Conservation (phyloP, 2,888 invertebrate genomes). For the Lydus trimaculatus region DNA sequence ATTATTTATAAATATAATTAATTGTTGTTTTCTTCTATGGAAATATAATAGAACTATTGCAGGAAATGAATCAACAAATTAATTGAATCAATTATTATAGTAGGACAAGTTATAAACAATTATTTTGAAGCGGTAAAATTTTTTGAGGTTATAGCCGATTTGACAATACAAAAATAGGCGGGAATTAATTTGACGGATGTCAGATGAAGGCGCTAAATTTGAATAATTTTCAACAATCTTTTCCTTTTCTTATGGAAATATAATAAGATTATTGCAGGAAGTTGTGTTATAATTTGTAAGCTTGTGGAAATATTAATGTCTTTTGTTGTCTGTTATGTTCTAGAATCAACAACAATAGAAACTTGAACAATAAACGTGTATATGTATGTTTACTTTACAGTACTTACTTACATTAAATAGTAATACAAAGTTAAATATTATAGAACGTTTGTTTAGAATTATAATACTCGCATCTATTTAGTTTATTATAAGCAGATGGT, state of each 20-base stretch:
- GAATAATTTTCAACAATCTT: neutral
- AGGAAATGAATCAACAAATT: no score
- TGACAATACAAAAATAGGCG: neutral
- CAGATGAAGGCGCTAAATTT: neutral
- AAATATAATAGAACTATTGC: neutral
- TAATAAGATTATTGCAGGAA: neutral
- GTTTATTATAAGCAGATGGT: constrained; percentile 1
- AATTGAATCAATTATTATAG: no score
- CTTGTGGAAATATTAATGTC: neutral
- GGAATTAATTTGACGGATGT: neutral
- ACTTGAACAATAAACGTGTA: neutral
- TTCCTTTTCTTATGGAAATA: neutral
- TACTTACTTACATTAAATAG: neutral
- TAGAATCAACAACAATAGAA: constrained; percentile 4
- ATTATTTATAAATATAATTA: no score
- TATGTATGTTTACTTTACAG: neutral
- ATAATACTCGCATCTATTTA: constrained; percentile 4
- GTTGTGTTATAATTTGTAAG: neutral
- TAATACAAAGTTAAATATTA: neutral
- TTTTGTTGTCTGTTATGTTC: neutral
- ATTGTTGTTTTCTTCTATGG: neutral
- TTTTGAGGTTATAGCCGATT: neutral
- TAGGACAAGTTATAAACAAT: neutral
- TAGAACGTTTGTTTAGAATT: neutral
- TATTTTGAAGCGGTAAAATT: no score